phyloP scores from a whole-genome alignment of 2,797 vertebrate genomes.

The Sebastes kiyomatsui region DNA sequence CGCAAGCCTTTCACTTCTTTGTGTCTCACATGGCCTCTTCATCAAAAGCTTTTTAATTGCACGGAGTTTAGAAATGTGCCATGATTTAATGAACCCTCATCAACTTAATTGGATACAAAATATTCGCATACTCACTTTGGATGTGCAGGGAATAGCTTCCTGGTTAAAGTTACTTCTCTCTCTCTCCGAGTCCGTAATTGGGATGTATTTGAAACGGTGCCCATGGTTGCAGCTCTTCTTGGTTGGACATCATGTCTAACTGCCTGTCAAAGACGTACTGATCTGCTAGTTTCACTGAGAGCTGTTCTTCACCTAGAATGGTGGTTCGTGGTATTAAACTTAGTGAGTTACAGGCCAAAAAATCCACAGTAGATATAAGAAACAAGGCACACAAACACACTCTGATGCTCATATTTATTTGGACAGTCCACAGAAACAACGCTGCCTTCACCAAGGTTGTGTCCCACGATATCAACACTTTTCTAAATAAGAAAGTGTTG shows the following conservation, averaged over 20 bases:
- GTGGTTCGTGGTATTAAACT: neutral
- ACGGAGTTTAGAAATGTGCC: constrained; percentile 30
- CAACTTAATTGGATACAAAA: constrained; percentile 58
- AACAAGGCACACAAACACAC: neutral
- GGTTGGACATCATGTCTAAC: constrained; percentile 11
- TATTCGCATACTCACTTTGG: constrained; percentile 1
- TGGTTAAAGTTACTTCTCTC: neutral
- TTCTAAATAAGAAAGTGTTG: constrained; percentile 31
- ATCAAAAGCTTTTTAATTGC: constrained; percentile 65
- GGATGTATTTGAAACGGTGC: constrained; percentile 11
- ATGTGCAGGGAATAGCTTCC: constrained; percentile 6
- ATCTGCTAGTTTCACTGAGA: constrained; percentile 8
- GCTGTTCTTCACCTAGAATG: neutral
- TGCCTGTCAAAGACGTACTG: constrained; percentile 23
- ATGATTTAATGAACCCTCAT: constrained; percentile 51
- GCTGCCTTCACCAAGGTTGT: neutral
- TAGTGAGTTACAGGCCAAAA: neutral
- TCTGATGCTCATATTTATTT: neutral
- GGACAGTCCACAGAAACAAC: neutral
- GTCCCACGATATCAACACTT: neutral
- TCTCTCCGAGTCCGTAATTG: constrained; percentile 24
- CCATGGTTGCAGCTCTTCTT: neutral
- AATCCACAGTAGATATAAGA: too few species aligned
- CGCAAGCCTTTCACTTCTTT: constrained; percentile 1
- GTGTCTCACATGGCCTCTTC: constrained; percentile 3